phyloP scores from a whole-genome alignment of 2,113 vertebrate genomes.

The Nestor notabilis region DNA sequence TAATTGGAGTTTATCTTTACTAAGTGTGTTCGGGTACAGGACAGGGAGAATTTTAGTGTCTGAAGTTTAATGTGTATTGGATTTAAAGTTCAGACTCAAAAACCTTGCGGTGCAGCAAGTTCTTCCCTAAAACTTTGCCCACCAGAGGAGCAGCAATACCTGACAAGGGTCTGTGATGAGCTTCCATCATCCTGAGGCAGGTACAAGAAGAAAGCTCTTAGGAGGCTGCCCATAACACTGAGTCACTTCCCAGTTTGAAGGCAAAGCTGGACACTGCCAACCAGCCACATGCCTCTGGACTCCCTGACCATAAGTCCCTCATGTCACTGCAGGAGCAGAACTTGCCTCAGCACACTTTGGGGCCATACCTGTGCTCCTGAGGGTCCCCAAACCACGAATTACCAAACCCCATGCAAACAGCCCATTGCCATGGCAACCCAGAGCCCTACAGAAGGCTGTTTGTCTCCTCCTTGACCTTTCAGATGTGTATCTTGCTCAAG shows the following conservation, averaged over 20 bases:
- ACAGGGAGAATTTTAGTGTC: not conserved
- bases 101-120: not conserved
- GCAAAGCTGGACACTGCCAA: not conserved
- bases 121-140: not conserved
- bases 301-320: not conserved
- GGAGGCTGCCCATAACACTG: not conserved
- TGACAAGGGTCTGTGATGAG: not conserved
- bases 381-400: not conserved
- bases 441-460: constrained; percentile 6
- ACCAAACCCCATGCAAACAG: not conserved
- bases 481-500: constrained; percentile 44
- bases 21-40: not conserved
- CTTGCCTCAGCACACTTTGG: not conserved
- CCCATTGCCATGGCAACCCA: not conserved
- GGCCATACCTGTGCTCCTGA: not conserved
- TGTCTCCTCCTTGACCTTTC: constrained; percentile 67
- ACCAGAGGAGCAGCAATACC: not conserved
- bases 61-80: not conserved
- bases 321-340: not conserved
- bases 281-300: not conserved
- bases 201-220: not conserved
- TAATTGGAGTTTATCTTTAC: not conserved
- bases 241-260: not conserved
- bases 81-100: not conserved
- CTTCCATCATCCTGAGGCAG: not conserved